Conservation (phyloP, 2,888 invertebrate species). For the Chrysolina haemoptera region DNA sequence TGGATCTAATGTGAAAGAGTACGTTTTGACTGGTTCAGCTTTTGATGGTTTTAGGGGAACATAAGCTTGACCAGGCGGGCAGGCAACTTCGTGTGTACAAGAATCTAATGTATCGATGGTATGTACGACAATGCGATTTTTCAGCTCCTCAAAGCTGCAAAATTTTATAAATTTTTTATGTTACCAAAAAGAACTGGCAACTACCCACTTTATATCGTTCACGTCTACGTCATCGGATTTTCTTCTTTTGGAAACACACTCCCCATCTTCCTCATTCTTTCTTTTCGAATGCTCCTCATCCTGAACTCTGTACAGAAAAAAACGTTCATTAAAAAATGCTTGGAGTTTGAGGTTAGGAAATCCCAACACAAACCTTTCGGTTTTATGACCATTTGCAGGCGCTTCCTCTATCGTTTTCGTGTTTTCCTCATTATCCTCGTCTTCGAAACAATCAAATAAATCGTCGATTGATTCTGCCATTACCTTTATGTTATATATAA, state of each 20-base stretch:
- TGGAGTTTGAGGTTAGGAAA: constrained; percentile 58
- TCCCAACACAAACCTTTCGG: constrained; percentile 53
- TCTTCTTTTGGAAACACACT: constrained; percentile 57
- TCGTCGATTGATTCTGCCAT: constrained; percentile 68
- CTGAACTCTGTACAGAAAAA: constrained; percentile 27
- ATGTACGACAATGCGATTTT: constrained; percentile 89
- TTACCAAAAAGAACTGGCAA: not conserved
- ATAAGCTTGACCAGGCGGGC: constrained; percentile 90
- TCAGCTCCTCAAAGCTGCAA: constrained; percentile 80
- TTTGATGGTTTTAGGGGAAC: constrained; percentile 73
- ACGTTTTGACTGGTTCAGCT: constrained; percentile 89
- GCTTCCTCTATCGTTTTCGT: constrained; percentile 45
- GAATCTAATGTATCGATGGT: constrained; percentile 92
- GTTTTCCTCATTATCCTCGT: constrained; percentile 54
- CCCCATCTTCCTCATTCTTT: constrained; percentile 54
- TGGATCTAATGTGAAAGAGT: constrained; percentile 95
- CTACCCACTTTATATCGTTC: constrained; percentile 65
- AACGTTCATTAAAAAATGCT: constrained; percentile 32
- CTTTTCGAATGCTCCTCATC: constrained; percentile 56
- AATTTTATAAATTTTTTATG: not conserved
- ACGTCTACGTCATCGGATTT: constrained; percentile 64
- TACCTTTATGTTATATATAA: not conserved
- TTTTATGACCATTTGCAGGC: constrained; percentile 44
- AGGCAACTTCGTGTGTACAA: constrained; percentile 96
- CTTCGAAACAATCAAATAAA: constrained; percentile 68